These are phyloP conservation scores for Oopsacas minuta DNA, from an alignment of 37 sponge, comb jelly and placozoan species.

Conservation along the genomic window DNA sequence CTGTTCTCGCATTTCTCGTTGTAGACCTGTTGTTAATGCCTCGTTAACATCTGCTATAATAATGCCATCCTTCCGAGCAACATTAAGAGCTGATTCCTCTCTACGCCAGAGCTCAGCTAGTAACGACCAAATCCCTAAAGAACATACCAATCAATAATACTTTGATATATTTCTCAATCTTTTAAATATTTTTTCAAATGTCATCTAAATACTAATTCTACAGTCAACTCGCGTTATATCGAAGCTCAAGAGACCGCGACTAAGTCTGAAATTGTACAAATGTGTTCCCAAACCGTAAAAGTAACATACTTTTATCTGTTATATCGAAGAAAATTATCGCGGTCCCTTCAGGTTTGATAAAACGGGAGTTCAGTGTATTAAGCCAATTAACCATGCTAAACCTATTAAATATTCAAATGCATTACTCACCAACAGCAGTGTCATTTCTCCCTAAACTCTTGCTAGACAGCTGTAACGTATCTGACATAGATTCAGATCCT, in stretches of 20 bases:
- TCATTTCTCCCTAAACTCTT: conserved; percentile 10
- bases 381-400: not conserved
- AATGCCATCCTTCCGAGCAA: conserved; percentile 41
- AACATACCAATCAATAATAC: not conserved
- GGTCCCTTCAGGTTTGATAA: not conserved
- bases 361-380: not conserved
- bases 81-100: conserved; percentile 76
- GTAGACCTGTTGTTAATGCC: not conserved
- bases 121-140: conserved; percentile 48
- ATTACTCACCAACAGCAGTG: not conserved
- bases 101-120: conserved; percentile 73
- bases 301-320: no score
- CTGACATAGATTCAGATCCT: not conserved
- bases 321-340: not conserved
- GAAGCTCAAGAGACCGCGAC: no score
- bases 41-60: conserved; percentile 60
- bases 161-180: no score
- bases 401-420: not conserved
- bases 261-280: no score
- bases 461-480: not conserved
- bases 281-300: no score
- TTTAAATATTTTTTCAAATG: no score
- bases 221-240: not conserved
- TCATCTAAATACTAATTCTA: not conserved
- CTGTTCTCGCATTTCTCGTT: not conserved